A percentile compares a stretch with the other conserved stretches of the same genome.
phyloP scores from a whole-genome alignment of 2,888 invertebrate genomes.

The Darwinula stevensoni region DNA sequence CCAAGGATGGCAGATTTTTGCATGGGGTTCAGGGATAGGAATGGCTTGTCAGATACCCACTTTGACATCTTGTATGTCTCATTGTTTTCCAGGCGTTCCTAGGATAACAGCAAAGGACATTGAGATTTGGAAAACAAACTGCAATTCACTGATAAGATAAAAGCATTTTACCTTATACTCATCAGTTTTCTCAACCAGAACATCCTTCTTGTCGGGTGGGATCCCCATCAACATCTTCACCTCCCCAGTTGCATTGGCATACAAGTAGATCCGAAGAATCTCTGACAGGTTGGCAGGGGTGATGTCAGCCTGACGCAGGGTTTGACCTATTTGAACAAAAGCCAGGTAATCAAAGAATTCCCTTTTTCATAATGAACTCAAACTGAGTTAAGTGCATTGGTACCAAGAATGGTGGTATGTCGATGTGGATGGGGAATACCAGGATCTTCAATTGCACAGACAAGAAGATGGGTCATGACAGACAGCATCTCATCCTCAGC shows the following conservation, averaged over 20 bases:
- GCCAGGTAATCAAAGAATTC: no score
- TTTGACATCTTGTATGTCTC: constrained; percentile 48
- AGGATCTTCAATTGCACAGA: constrained; percentile 64
- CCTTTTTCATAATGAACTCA: no score
- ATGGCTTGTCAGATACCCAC: constrained; percentile 48
- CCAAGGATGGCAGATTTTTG: constrained; percentile 64
- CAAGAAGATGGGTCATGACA: constrained; percentile 59
- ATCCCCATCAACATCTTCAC: constrained; percentile 22
- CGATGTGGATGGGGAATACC: constrained; percentile 55
- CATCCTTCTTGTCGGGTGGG: constrained; percentile 4
- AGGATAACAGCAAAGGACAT: no score
- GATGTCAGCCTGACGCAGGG: constrained; percentile 33
- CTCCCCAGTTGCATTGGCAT: constrained; percentile 62
- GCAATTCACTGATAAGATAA: no score
- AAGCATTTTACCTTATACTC: no score
- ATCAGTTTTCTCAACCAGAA: not conserved
- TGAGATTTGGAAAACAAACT: no score
- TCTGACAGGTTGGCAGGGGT: constrained; percentile 74
- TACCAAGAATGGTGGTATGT: constrained; percentile 57
- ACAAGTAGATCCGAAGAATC: constrained; percentile 62
- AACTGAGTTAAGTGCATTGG: no score
- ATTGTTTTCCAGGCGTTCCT: constrained; percentile 41
- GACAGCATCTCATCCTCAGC: constrained; percentile 54
- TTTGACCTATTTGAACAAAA: no score
- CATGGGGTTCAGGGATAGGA: constrained; percentile 51